These are phyloP conservation scores for Platalea minor DNA, from an alignment of 2,797 vertebrate genomes.

Conservation along the genomic window DNA sequence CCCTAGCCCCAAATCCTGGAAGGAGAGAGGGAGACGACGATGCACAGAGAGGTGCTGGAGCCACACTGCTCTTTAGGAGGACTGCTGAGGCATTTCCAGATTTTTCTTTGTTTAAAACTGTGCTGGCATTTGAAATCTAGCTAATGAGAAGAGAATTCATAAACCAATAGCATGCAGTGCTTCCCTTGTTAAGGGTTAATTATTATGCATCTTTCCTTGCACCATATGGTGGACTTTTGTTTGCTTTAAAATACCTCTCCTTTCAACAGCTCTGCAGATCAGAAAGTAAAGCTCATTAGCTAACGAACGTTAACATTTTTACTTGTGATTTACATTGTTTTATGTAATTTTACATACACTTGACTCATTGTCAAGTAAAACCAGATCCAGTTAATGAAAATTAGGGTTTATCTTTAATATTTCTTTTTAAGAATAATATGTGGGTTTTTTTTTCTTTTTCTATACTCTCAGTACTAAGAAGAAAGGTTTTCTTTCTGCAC, in stretches of 20 bases:
- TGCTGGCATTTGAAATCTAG: slow-evolving; percentile 15
- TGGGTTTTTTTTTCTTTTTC: background rate
- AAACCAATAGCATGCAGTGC: background rate
- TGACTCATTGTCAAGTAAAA: background rate
- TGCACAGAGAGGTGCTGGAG: background rate
- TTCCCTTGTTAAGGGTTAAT: slow-evolving; percentile 56
- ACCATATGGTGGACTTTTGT: slow-evolving; percentile 45
- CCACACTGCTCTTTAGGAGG: background rate
- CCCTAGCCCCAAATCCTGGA: background rate
- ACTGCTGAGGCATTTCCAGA: background rate
- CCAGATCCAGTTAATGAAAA: background rate
- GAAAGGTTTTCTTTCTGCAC: background rate
- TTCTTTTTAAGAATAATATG: background rate
- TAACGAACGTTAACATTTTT: background rate
- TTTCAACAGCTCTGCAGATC: slow-evolving; percentile 28
- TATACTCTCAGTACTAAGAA: background rate
- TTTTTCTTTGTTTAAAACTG: slow-evolving; percentile 33
- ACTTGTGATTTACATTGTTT: background rate
- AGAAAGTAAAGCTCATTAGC: slow-evolving; percentile 40
- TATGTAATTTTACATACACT: background rate
- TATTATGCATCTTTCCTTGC: slow-evolving; percentile 10
- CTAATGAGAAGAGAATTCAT: slow-evolving; percentile 31
- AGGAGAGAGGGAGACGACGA: background rate
- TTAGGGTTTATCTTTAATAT: background rate
- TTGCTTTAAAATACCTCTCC: slow-evolving; percentile 30